phyloP scores from a whole-genome alignment of 2,113 vertebrate species.

The Misgurnus anguillicaudatus region DNA sequence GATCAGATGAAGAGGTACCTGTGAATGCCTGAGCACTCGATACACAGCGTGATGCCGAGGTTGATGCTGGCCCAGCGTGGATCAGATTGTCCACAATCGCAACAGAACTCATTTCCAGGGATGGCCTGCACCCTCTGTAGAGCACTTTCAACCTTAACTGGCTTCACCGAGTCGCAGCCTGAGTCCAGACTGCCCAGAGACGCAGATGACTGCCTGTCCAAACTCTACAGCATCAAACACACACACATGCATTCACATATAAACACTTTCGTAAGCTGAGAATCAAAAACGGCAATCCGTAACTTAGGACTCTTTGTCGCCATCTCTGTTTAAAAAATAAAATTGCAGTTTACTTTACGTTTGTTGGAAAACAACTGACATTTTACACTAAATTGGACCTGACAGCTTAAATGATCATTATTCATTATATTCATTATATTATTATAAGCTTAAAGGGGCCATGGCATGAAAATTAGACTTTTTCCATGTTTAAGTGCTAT shows the following conservation, averaged over 20 bases:
- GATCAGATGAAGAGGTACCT: constrained; percentile 70
- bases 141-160: constrained; percentile 87
- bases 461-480: too few species aligned
- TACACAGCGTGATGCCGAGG: constrained; percentile 93
- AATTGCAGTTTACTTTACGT: too few species aligned
- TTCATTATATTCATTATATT: too few species aligned
- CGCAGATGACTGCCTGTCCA: constrained; percentile 87
- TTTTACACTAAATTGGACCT: too few species aligned
- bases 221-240: constrained; percentile 70
- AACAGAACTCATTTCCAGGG: constrained; percentile 87
- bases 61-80: constrained; percentile 98
- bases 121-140: constrained; percentile 88
- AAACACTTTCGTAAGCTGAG: neutral
- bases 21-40: constrained; percentile 96
- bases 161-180: constrained; percentile 82
- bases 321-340: too few species aligned
- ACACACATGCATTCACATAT: neutral
- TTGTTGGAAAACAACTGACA: too few species aligned
- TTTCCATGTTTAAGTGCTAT: too few species aligned
- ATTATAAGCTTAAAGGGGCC: too few species aligned
- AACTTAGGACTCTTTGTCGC: too few species aligned
- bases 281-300: neutral
- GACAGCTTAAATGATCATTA: too few species aligned
- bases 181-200: constrained; percentile 89
- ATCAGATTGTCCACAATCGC: constrained; percentile 90